phyloP scores from a whole-genome alignment of 1,140 invertebrate species.

The Ptiloglossa arizonensis region DNA sequence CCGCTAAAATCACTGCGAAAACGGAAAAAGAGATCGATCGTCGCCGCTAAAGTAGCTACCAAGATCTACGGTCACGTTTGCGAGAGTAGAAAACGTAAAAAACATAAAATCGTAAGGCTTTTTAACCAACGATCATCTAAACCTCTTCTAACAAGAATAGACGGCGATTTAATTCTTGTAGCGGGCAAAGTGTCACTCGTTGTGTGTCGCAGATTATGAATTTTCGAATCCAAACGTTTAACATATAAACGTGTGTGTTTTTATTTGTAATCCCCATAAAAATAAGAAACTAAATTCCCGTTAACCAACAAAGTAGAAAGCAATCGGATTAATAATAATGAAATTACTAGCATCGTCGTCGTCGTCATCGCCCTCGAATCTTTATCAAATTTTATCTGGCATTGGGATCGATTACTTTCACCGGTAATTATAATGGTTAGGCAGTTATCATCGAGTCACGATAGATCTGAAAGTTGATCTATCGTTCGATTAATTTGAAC shows the following conservation, averaged over 20 bases:
- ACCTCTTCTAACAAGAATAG: too few species aligned
- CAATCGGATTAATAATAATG: neutral
- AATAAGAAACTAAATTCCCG: neutral
- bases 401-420: slow-evolving; percentile 47
- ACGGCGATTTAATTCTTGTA: slow-evolving; percentile 55
- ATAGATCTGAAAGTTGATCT: slow-evolving; percentile 48
- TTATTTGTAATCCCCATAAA: neutral
- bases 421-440: slow-evolving; percentile 51
- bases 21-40: neutral
- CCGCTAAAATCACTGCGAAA: neutral
- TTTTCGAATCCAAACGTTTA: slow-evolving; percentile 24
- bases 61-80: too few species aligned
- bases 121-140: too few species aligned
- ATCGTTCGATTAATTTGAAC: slow-evolving; percentile 42
- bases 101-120: too few species aligned
- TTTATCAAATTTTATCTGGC: slow-evolving; percentile 2
- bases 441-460: slow-evolving; percentile 28
- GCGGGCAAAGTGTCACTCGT: slow-evolving; percentile 42
- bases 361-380: too few species aligned
- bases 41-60: too few species aligned
- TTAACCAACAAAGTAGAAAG: neutral
- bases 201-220: slow-evolving; percentile 58
- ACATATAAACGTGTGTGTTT: slow-evolving; percentile 7
- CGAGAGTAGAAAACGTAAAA: neutral
- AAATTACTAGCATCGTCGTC: too few species aligned